phyloP scores from a whole-genome alignment of 1,140 invertebrate genomes.

The Marisa cornuarietis region DNA sequence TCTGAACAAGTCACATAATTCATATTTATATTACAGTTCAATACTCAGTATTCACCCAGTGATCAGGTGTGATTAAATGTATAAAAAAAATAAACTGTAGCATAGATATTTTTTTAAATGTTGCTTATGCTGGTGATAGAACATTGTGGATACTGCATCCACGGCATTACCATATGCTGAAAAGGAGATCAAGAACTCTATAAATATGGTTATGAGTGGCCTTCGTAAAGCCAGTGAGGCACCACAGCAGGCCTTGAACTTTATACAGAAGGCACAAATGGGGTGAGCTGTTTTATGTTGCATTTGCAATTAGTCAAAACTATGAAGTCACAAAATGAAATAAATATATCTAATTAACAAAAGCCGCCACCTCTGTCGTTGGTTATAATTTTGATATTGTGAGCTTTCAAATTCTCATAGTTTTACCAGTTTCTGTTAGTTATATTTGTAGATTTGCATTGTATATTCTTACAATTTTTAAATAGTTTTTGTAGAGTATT shows the following conservation, averaged over 20 bases:
- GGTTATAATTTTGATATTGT: no score
- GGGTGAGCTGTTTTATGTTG: background rate
- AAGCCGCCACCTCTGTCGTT: no score
- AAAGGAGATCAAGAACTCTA: constrained; percentile 10
- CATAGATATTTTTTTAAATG: constrained; percentile 1
- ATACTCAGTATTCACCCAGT: background rate
- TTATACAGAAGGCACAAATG: constrained; percentile 7
- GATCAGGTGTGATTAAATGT: background rate
- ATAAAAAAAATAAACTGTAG: background rate
- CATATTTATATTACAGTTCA: background rate
- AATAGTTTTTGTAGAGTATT: no score
- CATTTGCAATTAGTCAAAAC: no score
- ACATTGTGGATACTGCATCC: constrained; percentile 16
- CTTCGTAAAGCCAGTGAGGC: background rate
- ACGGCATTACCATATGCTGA: constrained; percentile 23
- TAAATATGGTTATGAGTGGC: constrained; percentile 11
- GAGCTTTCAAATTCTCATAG: no score
- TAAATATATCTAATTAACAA: no score
- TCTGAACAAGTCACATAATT: background rate
- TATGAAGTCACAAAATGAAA: no score
- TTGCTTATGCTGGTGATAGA: constrained; percentile 1
- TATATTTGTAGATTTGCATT: no score
- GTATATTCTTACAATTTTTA: no score
- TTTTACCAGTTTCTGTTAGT: no score
- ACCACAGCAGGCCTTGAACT: constrained; percentile 13